Conservation (phyloP, 2,797 vertebrate genomes). For the Botia almorhae region DNA sequence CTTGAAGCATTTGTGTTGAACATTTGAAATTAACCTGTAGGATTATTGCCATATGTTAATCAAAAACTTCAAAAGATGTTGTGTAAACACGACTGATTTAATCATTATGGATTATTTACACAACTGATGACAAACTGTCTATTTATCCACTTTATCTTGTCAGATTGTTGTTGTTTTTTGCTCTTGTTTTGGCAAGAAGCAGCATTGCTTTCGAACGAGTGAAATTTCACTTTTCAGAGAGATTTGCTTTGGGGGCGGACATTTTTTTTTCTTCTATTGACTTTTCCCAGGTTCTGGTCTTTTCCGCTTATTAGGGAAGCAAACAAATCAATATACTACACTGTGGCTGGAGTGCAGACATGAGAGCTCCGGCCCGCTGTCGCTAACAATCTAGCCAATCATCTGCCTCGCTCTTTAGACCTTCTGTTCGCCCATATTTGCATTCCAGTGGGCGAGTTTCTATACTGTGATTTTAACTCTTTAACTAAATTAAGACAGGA, state of each 20-base stretch:
- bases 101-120: too few relatives aligned
- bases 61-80: too few relatives aligned
- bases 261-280: conserved; percentile 22
- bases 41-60: too few relatives aligned
- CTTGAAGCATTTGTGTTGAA: too few relatives aligned
- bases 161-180: neutral
- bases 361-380: conserved; percentile 66
- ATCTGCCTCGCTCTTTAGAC: conserved; percentile 39
- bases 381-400: conserved; percentile 57
- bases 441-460: conserved; percentile 27
- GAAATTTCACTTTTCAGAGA: conserved; percentile 46
- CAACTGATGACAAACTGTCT: neutral
- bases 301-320: conserved; percentile 72
- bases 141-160: neutral
- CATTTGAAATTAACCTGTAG: too few relatives aligned
- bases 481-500: conserved; percentile 21
- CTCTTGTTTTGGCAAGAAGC: neutral
- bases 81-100: too few relatives aligned
- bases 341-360: conserved; percentile 73
- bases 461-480: too few relatives aligned
- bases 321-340: conserved; percentile 79
- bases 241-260: conserved; percentile 45
- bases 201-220: conserved; percentile 31
- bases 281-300: conserved; percentile 19
- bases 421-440: conserved; percentile 16